Evolutionary conservation across 2,888 invertebrate genomes (phyloP).

Genomic region (Andrena haemorrhoa): DNA sequence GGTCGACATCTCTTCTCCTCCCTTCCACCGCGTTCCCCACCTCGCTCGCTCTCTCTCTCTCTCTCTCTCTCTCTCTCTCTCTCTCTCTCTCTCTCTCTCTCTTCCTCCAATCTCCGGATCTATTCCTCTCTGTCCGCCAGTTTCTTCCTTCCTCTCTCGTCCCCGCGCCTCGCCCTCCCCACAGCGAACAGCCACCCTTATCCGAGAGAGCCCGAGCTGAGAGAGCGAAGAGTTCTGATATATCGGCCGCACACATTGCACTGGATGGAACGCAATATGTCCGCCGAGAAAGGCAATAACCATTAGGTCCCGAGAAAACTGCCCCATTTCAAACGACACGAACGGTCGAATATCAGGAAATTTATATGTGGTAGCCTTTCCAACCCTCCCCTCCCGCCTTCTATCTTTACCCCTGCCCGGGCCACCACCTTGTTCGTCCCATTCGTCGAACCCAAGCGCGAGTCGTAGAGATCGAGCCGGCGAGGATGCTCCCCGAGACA

Average conservation of each 20-base stretch:
- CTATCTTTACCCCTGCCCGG: constrained; percentile 84
- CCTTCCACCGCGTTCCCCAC: constrained; percentile 35
- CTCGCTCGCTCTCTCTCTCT: constrained; percentile 48
- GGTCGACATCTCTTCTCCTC: constrained; percentile 75
- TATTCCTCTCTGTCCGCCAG: constrained; percentile 52
- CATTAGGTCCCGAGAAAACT: constrained; percentile 88
- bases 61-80: constrained; percentile 46
- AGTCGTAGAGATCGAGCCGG: constrained; percentile 58
- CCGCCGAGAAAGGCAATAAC: constrained; percentile 88
- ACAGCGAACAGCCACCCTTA: constrained; percentile 70
- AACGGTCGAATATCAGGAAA: constrained; percentile 87
- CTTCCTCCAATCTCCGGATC: constrained; percentile 43
- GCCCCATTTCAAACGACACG: constrained; percentile 88
- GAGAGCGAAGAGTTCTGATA: constrained; percentile 84
- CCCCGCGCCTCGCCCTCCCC: constrained; percentile 37
- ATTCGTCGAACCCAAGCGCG: constrained; percentile 64
- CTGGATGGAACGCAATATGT: constrained; percentile 88
- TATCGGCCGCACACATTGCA: constrained; percentile 87
- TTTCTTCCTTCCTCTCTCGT: constrained; percentile 44
- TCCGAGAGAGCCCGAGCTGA: constrained; percentile 69
- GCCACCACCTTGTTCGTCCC: constrained; percentile 70
- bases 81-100: constrained; percentile 45
- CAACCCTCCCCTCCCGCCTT: constrained; percentile 68
- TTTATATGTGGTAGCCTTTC: constrained; percentile 85
- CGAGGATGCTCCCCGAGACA: constrained; percentile 67